These are phyloP conservation scores for Ladona fulva DNA, from an alignment of 1,140 invertebrate species.

Conservation along the genomic window DNA sequence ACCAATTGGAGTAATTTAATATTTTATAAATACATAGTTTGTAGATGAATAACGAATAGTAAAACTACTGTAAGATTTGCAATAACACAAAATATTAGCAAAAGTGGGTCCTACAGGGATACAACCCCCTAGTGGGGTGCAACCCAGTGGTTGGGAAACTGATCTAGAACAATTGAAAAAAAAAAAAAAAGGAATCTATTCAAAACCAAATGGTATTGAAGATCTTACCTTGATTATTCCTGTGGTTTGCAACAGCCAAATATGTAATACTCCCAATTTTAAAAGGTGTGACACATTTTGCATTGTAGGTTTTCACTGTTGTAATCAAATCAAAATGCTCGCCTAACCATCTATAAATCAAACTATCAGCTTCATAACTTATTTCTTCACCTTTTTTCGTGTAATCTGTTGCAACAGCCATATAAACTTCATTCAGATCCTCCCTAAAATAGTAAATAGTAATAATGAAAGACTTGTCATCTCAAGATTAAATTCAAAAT, in stretches of 20 bases:
- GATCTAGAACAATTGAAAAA: too few relatives aligned
- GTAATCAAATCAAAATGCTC: constrained; percentile 43
- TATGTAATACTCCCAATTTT: constrained; percentile 30
- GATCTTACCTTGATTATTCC: constrained; percentile 32
- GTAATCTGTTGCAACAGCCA: constrained; percentile 27
- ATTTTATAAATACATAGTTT: too few relatives aligned
- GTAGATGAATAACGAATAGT: too few relatives aligned
- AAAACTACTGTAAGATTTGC: too few relatives aligned
- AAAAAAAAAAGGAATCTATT: too few relatives aligned
- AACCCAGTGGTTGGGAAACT: too few relatives aligned
- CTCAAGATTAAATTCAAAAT: neutral
- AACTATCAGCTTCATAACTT: constrained; percentile 13
- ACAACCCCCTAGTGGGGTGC: too few relatives aligned
- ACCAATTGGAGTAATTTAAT: too few relatives aligned
- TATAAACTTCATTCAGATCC: constrained; percentile 27
- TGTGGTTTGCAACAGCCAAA: constrained; percentile 38
- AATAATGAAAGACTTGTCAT: neutral
- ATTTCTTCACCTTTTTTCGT: constrained; percentile 11
- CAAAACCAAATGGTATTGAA: constrained; percentile 16
- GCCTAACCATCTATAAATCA: constrained; percentile 37
- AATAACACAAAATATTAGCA: too few relatives aligned
- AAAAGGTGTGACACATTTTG: constrained; percentile 36
- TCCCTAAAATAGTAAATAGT: constrained; percentile 28
- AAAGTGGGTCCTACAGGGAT: too few relatives aligned
- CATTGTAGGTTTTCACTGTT: constrained; percentile 31